Evolutionary conservation across 2,888 invertebrate genomes (phyloP).

Genomic region (Rapana venosa): DNA sequence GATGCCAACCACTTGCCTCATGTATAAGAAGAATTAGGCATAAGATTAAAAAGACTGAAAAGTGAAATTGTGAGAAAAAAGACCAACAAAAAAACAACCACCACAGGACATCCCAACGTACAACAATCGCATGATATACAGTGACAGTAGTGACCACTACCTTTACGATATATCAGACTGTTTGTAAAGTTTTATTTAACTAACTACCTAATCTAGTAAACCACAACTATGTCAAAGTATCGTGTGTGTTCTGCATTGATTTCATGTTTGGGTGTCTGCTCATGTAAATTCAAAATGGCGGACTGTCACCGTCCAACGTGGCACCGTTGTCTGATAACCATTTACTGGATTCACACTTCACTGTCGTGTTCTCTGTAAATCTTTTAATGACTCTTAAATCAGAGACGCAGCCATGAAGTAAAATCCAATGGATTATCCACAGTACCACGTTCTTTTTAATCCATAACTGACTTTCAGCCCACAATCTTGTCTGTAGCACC

Average conservation of each 20-base stretch:
- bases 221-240: not conserved
- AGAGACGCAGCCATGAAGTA: constrained; percentile 38
- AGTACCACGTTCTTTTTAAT: constrained; percentile 32
- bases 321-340: constrained; percentile 28
- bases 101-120: not conserved
- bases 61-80: too few relatives aligned
- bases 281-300: constrained; percentile 29
- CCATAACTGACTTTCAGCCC: not conserved
- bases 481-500: not conserved
- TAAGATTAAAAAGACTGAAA: too few relatives aligned
- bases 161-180: not conserved
- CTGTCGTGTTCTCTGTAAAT: constrained; percentile 25
- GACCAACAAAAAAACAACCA: not conserved
- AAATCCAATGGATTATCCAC: constrained; percentile 38
- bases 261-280: constrained; percentile 26
- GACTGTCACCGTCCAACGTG: constrained; percentile 22
- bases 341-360: constrained; percentile 34
- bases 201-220: not conserved
- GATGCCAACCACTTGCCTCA: too few relatives aligned
- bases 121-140: not conserved
- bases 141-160: not conserved
- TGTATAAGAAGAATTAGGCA: too few relatives aligned
- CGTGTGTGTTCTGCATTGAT: constrained; percentile 22
- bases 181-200: not conserved
- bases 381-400: constrained; percentile 24